Evolutionary conservation across 1,140 invertebrate genomes (phyloP).

Genomic region (Leptinotarsa defecta): DNA sequence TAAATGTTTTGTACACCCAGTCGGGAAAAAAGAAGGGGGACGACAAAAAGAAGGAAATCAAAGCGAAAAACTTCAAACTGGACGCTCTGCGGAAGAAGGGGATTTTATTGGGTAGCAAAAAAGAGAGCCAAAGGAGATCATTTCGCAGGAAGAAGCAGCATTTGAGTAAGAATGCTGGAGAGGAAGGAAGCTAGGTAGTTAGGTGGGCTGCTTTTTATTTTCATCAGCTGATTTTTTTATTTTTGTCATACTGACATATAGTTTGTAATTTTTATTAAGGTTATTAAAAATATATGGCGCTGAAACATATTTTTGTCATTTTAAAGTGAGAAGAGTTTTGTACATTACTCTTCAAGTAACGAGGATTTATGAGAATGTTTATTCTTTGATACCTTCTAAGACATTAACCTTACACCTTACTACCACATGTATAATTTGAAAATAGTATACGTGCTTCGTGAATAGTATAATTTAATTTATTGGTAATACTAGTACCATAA

Average conservation of each 20-base stretch:
- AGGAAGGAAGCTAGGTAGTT: neutral
- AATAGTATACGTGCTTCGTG: too few species aligned
- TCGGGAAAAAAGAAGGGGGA: constrained; percentile 53
- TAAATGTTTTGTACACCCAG: constrained; percentile 58
- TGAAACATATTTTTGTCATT: neutral
- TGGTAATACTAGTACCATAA: neutral
- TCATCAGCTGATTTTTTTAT: neutral
- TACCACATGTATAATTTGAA: too few species aligned
- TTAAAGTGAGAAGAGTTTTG: too few species aligned
- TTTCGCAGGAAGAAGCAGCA: constrained; percentile 51
- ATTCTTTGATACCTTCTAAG: too few species aligned
- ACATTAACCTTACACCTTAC: too few species aligned
- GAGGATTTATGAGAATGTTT: too few species aligned
- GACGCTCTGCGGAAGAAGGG: constrained; percentile 57
- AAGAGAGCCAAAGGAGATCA: constrained; percentile 53
- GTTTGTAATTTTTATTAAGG: neutral
- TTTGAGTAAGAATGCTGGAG: constrained; percentile 14
- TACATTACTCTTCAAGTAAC: too few species aligned
- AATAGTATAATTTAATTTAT: too few species aligned
- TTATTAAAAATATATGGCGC: neutral
- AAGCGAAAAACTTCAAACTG: constrained; percentile 59
- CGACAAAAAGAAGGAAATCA: constrained; percentile 51
- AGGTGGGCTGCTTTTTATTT: neutral
- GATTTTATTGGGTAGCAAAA: constrained; percentile 54
- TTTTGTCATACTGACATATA: neutral